A percentile compares a stretch with the other conserved stretches of the same genome.
Conservation (phyloP, 2,113 vertebrate species). For the Bambusicola thoracicus region DNA sequence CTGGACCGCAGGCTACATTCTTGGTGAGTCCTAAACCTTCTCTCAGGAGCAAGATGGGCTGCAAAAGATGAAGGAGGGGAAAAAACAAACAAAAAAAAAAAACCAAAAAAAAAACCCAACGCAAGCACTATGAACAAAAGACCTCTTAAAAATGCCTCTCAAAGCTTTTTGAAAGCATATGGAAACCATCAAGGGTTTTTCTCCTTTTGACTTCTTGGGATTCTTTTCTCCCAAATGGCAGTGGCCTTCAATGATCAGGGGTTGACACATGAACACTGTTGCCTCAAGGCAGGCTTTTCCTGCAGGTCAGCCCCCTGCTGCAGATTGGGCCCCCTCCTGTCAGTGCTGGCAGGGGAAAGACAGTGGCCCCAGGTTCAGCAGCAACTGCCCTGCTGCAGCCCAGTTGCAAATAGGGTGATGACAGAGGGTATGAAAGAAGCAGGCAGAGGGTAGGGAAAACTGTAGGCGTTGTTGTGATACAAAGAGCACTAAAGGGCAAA, state of each 20-base stretch:
- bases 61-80: background rate
- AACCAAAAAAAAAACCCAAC: background rate
- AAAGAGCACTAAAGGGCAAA: background rate
- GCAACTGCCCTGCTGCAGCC: background rate
- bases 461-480: background rate
- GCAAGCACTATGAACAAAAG: background rate
- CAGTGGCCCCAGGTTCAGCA: rapidly evolving
- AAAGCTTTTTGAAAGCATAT: background rate
- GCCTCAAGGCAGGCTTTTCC: rapidly evolving
- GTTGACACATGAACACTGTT: background rate
- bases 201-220: background rate
- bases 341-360: background rate
- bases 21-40: slow-evolving; percentile 75
- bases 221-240: background rate
- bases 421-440: background rate
- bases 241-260: background rate
- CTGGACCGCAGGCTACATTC: slow-evolving; percentile 79
- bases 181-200: background rate
- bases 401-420: rapidly evolving
- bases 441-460: background rate
- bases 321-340: too few relatives aligned
- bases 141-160: background rate
- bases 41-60: background rate
- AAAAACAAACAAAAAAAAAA: too few relatives aligned
- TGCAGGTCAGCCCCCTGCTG: rapidly evolving